A percentile compares a stretch with the other conserved stretches of the same genome.
phyloP scores from a whole-genome alignment of 2,888 invertebrate species.

The Nemotelus nigrinus region DNA sequence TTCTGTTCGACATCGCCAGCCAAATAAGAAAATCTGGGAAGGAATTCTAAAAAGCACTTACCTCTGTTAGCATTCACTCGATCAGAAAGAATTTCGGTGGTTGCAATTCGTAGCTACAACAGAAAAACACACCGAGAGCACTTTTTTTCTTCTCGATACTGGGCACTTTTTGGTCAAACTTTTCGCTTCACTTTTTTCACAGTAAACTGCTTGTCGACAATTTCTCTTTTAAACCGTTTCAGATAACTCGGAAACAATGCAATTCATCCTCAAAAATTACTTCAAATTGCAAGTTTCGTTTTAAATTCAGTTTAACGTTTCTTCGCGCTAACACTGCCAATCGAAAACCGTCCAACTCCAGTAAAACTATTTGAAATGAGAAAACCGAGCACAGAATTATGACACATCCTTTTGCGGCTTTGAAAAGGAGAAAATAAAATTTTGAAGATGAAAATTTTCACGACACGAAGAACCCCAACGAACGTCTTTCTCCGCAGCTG shows the following conservation, averaged over 20 bases:
- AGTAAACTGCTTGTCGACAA: not conserved
- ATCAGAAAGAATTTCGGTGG: slow-evolving; percentile 8
- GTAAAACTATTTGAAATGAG: not conserved
- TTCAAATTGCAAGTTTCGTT: not conserved
- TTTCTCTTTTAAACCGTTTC: not conserved
- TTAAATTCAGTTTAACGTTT: slow-evolving; percentile 15
- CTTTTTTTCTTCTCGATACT: not conserved
- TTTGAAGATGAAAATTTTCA: slow-evolving; percentile 29
- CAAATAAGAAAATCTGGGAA: not conserved
- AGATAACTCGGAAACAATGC: not conserved
- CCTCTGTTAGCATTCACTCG: slow-evolving; percentile 28
- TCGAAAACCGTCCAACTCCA: slow-evolving; percentile 11
- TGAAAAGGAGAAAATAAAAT: slow-evolving; percentile 22
- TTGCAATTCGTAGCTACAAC: slow-evolving; percentile 5
- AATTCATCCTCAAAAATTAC: not conserved
- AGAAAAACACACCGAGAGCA: slow-evolving; percentile 19
- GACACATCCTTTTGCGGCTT: slow-evolving; percentile 61
- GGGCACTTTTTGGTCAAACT: slow-evolving; percentile 22
- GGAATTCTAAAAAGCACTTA: slow-evolving; percentile 23
- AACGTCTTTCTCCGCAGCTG: slow-evolving; percentile 68
- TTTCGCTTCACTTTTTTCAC: not conserved
- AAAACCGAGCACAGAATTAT: slow-evolving; percentile 50
- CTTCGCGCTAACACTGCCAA: slow-evolving; percentile 31
- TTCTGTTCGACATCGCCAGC: not conserved
- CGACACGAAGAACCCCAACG: slow-evolving; percentile 21